Evolutionary conservation across 2,888 invertebrate species (phyloP).

Genomic region (Luperina testacea): DNA sequence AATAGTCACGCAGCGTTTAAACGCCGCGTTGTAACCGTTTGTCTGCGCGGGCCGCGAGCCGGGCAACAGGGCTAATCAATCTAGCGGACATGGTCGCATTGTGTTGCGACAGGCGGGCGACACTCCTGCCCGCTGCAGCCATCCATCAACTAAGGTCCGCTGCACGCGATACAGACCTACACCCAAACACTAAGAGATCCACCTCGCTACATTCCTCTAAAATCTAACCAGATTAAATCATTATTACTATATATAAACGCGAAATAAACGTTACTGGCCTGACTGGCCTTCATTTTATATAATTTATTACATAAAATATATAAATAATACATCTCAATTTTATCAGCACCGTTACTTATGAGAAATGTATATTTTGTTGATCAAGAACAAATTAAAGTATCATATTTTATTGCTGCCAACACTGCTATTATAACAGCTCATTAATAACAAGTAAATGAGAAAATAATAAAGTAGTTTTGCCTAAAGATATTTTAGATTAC

Average conservation of each 20-base stretch:
- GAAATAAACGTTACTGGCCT: conserved; percentile 17
- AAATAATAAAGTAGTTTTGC: conserved; percentile 41
- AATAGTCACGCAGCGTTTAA: conserved; percentile 37
- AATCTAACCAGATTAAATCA: conserved; percentile 33
- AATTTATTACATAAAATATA: conserved; percentile 24
- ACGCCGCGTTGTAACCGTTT: conserved; percentile 44
- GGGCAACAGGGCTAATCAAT: conserved; percentile 68
- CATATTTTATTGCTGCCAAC: conserved; percentile 50
- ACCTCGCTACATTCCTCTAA: conserved; percentile 35
- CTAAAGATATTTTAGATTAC: conserved; percentile 10
- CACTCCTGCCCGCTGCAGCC: conserved; percentile 62
- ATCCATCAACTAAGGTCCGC: conserved; percentile 68
- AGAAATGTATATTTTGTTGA: conserved; percentile 46
- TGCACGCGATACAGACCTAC: conserved; percentile 42
- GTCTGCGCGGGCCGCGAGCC: conserved; percentile 43
- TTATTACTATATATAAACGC: conserved; percentile 8
- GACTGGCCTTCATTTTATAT: conserved; percentile 1
- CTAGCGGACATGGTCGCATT: conserved; percentile 70
- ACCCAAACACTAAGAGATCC: conserved; percentile 52
- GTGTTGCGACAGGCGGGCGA: conserved; percentile 71
- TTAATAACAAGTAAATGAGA: conserved; percentile 42
- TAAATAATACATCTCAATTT: conserved; percentile 43
- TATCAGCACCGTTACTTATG: conserved; percentile 30
- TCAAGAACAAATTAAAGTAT: conserved; percentile 51
- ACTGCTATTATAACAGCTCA: conserved; percentile 38